Evolutionary conservation across 2,888 invertebrate species (phyloP).

Genomic region (Nomada fabriciana): DNA sequence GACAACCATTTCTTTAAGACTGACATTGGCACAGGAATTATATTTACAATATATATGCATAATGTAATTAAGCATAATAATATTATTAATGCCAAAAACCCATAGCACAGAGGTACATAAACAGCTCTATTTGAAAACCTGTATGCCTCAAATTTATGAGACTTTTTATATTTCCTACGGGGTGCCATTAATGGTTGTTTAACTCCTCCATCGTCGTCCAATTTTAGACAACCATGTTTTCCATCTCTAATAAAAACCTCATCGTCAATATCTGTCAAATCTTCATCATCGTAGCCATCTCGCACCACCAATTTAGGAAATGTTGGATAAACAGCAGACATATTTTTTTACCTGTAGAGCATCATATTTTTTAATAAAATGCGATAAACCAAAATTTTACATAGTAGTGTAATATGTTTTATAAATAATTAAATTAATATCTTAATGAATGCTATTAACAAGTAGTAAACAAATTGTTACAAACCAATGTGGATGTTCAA

Average conservation of each 20-base stretch:
- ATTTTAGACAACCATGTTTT: constrained; percentile 87
- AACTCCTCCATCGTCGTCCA: constrained; percentile 89
- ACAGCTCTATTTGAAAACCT: constrained; percentile 86
- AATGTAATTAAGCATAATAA: constrained; percentile 87
- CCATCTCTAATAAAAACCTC: constrained; percentile 92
- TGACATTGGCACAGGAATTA: constrained; percentile 88
- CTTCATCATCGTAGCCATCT: constrained; percentile 90
- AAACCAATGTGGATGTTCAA: neutral
- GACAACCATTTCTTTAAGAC: constrained; percentile 87
- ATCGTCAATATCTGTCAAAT: constrained; percentile 91
- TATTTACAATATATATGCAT: constrained; percentile 88
- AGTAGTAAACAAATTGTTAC: neutral
- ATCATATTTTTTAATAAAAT: neutral
- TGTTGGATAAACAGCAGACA: constrained; percentile 87
- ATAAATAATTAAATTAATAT: neutral
- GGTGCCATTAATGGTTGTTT: constrained; percentile 91
- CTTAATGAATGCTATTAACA: neutral
- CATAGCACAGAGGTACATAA: constrained; percentile 89
- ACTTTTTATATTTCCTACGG: constrained; percentile 86
- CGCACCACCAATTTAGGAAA: constrained; percentile 87
- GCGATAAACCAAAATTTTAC: neutral
- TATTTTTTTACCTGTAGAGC: constrained; percentile 65
- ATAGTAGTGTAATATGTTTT: neutral
- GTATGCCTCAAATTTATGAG: constrained; percentile 85
- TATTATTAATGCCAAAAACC: constrained; percentile 87